Evolutionary conservation across 2,888 invertebrate species (phyloP).

Genomic region (Troilus luridus): DNA sequence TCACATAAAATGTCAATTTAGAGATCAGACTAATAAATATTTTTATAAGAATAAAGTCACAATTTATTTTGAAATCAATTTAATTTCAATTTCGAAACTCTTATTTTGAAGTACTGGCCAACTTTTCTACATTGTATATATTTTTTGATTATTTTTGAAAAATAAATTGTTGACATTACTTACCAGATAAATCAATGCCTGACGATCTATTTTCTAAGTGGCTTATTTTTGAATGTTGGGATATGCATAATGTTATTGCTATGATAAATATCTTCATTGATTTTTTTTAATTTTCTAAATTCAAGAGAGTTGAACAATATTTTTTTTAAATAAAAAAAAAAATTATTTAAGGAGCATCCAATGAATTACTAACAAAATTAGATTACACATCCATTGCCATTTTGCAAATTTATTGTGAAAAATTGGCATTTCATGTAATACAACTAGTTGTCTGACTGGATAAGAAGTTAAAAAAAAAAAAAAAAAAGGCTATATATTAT

Average conservation of each 20-base stretch:
- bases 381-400: background rate
- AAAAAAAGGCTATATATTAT: constrained; percentile 3
- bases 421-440: background rate
- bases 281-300: too few relatives aligned
- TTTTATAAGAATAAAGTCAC: background rate
- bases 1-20: background rate
- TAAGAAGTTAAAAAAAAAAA: background rate
- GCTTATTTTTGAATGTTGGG: background rate
- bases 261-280: background rate
- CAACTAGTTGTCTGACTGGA: background rate
- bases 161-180: background rate
- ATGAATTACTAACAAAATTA: background rate
- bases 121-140: background rate
- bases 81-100: too few relatives aligned
- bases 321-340: background rate
- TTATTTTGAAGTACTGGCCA: background rate
- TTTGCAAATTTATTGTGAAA: background rate
- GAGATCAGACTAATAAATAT: background rate
- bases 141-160: background rate
- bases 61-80: background rate
- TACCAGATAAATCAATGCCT: background rate
- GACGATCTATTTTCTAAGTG: background rate
- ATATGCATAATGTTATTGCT: too few relatives aligned
- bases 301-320: background rate
- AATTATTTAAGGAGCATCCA: background rate